phyloP scores from a whole-genome alignment of 2,113 vertebrate species.

The Lasiurus borealis region DNA sequence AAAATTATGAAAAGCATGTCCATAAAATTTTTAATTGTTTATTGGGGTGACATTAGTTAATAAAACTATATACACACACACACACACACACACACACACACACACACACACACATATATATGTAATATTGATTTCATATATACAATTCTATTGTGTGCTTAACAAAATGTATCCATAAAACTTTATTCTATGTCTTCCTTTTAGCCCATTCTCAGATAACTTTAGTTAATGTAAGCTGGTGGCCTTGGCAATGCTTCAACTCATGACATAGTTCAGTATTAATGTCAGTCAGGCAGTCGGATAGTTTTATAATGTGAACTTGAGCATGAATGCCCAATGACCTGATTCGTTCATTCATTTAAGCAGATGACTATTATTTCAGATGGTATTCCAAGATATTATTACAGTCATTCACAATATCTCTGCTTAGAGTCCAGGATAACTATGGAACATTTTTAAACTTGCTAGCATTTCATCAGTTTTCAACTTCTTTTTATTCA shows the following conservation, averaged over 20 bases:
- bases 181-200: not conserved
- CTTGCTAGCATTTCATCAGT: not conserved
- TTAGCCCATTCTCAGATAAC: not conserved
- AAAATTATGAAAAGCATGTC: not conserved
- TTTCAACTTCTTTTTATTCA: not conserved
- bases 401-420: not conserved
- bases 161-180: not conserved
- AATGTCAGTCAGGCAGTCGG: not conserved
- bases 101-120: too few species aligned
- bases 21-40: not conserved
- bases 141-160: not conserved
- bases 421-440: not conserved
- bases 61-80: not conserved
- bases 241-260: not conserved
- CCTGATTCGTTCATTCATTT: not conserved
- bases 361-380: not conserved
- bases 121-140: not conserved
- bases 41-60: not conserved
- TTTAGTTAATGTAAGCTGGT: not conserved
- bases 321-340: not conserved
- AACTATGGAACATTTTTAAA: not conserved
- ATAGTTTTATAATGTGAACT: not conserved
- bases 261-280: not conserved
- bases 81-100: too few species aligned
- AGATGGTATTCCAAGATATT: not conserved